Evolutionary conservation across 2,888 invertebrate species (phyloP).

Genomic region (Ditylenchus weischeri): DNA sequence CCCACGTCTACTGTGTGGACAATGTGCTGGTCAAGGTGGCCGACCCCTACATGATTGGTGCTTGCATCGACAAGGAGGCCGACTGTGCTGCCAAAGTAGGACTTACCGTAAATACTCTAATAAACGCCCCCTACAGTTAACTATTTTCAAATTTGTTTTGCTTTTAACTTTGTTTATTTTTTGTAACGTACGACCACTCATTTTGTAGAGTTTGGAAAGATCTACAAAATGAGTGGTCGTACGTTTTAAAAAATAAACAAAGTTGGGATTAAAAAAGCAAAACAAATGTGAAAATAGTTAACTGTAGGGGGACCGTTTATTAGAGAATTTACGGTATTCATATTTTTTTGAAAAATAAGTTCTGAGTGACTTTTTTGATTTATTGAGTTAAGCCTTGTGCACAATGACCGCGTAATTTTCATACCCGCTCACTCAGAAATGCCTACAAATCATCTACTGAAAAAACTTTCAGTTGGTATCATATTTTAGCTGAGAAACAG

Average conservation of each 20-base stretch:
- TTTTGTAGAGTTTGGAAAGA: too few relatives aligned
- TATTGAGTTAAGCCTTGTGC: too few relatives aligned
- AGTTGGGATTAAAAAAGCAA: too few relatives aligned
- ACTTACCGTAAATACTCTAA: background rate
- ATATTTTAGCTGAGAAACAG: background rate
- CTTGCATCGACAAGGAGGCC: slow-evolving; percentile 80
- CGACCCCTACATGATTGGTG: slow-evolving; percentile 92
- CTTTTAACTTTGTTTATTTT: too few relatives aligned
- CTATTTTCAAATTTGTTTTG: too few relatives aligned
- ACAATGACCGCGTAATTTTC: too few relatives aligned
- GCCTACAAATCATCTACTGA: too few relatives aligned
- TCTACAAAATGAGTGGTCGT: too few relatives aligned
- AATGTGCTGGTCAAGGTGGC: slow-evolving; percentile 96
- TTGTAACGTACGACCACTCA: too few relatives aligned
- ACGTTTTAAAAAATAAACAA: too few relatives aligned
- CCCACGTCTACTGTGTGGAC: slow-evolving; percentile 96
- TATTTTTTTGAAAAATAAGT: background rate
- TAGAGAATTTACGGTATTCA: background rate
- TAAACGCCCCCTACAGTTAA: background rate
- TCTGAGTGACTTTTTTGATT: background rate
- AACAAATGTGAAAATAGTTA: too few relatives aligned
- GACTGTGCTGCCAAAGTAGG: slow-evolving; percentile 65
- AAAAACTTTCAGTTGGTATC: background rate
- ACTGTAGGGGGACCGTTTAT: too few relatives aligned
- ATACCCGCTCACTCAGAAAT: background rate